Evolutionary conservation across 2,888 invertebrate species (phyloP), one percentile per base, ranked within the genome.

Genomic region (Meiosimyza decipiens): DNA sequence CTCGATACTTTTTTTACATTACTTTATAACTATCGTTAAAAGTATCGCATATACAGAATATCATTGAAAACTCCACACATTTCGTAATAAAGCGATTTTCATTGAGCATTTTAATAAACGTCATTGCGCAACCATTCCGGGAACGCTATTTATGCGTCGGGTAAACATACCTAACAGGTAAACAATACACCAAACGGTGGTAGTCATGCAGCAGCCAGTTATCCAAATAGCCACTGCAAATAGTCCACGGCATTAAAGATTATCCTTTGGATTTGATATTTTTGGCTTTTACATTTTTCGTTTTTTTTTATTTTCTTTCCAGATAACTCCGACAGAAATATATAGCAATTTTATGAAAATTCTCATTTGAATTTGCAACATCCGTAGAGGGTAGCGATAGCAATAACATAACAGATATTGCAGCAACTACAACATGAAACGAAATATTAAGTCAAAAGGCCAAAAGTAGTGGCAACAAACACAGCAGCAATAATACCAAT

Each of bases 271-370:
- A 40, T 40, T 40, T 40, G 40, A 40, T 40, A 40, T 40, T 40
- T 40, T 40, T 40, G 40, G 40, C 9, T 40, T 40, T 40, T 2
- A 40, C 40, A 5, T 40, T 40, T 22, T 55, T 16, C n/a, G 13
- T 16, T 54, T 6, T 16, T 12, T 16, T 15, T 15, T 54, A 12
- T 54, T 54, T 54, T 13, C 16, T 22, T 11, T 60, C 22, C 22
- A 54, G 59, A 60, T 60, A 60, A 60, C 6, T 40, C 33, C 59
- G 33, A 22, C 60, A 51, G 28, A 11, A 51, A 64, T 22, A 64
- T 51, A 64, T 64, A 28, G 22, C 50, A 64, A 18, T 64, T 64
- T 64, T 50, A 64, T 64, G 64, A 64, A 64, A 50, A 64, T 64
- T 64, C 33, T 40, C 50, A 50, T 64, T 64, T 18, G 50, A 18